Evolutionary conservation across 2,888 invertebrate genomes (phyloP).

Genomic region (Hypomecis atomaria): DNA sequence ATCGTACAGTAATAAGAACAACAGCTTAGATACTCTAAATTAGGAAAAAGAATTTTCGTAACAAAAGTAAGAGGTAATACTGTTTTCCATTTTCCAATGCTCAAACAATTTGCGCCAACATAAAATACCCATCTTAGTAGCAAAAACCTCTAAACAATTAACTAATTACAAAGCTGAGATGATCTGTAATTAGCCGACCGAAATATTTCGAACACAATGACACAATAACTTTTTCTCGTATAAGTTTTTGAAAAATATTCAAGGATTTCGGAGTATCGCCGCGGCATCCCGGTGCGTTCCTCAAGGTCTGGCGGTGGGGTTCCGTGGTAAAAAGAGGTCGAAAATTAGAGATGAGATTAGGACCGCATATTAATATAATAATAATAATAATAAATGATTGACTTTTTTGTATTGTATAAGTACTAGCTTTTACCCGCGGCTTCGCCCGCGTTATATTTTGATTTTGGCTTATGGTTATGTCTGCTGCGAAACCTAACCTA

Average conservation of each 20-base stretch:
- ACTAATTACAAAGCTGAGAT: conserved; percentile 38
- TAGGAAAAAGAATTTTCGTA: too few species aligned
- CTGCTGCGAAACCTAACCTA: too few species aligned
- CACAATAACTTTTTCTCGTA: conserved; percentile 45
- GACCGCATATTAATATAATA: neutral
- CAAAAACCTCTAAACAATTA: conserved; percentile 37
- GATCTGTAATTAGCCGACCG: conserved; percentile 2
- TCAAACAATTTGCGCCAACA: conserved; percentile 15
- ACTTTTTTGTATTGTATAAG: too few species aligned
- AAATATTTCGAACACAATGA: conserved; percentile 51
- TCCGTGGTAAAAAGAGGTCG: conserved; percentile 64
- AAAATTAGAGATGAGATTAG: conserved; percentile 10
- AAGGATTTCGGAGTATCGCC: conserved; percentile 60
- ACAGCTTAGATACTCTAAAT: too few species aligned
- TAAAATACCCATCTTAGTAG: conserved; percentile 3
- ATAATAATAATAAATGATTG: too few species aligned
- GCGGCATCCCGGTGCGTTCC: conserved; percentile 59
- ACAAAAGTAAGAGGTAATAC: neutral
- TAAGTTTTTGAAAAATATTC: conserved; percentile 43
- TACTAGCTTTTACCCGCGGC: too few species aligned
- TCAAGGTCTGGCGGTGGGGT: conserved; percentile 74
- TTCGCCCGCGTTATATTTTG: too few species aligned
- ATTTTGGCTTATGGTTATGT: too few species aligned
- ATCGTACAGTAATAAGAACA: too few species aligned
- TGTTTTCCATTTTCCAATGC: neutral